These are phyloP conservation scores for Malurus splendens DNA, from an alignment of 2,797 vertebrate species.

Conservation along the genomic window DNA sequence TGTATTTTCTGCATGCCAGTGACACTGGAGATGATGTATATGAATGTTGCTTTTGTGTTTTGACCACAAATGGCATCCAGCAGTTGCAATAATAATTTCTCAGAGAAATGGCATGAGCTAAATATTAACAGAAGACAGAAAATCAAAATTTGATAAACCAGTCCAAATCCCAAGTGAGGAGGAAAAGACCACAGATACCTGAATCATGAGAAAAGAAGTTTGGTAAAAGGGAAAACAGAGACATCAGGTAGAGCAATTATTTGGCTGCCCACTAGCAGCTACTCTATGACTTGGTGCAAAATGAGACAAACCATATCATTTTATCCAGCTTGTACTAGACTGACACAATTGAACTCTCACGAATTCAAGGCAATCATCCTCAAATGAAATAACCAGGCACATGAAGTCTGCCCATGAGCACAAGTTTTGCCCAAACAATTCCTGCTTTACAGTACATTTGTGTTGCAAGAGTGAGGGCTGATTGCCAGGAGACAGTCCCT, in stretches of 20 bases:
- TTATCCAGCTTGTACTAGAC: not conserved
- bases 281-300: not conserved
- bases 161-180: not conserved
- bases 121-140: conserved; percentile 4
- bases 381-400: not conserved
- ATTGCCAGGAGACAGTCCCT: not conserved
- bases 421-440: not conserved
- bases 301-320: not conserved
- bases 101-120: not conserved
- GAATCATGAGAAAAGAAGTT: not conserved
- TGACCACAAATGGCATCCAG: conserved; percentile 10
- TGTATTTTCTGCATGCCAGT: not conserved
- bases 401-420: not conserved
- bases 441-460: not conserved
- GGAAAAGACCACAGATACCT: not conserved
- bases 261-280: not conserved
- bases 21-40: not conserved
- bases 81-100: not conserved
- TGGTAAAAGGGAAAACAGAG: not conserved
- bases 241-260: accelerated
- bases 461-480: not conserved
- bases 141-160: not conserved
- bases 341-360: not conserved
- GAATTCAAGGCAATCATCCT: not conserved
- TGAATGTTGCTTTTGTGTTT: not conserved